Percentiles rank a stretch among this genome's conserved stretches.
Conservation (phyloP, 2,888 invertebrate genomes). For the Pegoplata infirma region DNA sequence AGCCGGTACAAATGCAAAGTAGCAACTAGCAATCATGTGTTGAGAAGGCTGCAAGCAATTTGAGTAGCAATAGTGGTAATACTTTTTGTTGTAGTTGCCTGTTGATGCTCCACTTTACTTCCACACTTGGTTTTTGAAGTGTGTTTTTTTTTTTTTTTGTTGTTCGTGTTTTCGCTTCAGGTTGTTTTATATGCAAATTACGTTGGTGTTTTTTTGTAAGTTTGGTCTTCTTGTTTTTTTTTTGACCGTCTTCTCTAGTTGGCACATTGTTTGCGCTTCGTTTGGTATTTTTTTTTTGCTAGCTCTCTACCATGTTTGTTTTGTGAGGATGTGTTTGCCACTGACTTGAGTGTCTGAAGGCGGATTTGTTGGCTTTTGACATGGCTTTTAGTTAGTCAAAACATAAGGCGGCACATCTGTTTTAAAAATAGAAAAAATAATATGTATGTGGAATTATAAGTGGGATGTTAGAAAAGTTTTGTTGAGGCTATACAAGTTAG, state of each 20-base stretch:
- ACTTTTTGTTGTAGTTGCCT: slow-evolving; percentile 37
- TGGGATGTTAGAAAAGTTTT: not conserved
- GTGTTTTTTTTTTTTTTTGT: slow-evolving; percentile 24
- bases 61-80: not conserved
- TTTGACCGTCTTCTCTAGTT: slow-evolving; percentile 49
- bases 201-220: slow-evolving; percentile 26
- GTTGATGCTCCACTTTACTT: slow-evolving; percentile 55
- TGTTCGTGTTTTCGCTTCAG: slow-evolving; percentile 44
- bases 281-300: slow-evolving; percentile 13
- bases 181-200: slow-evolving; percentile 67
- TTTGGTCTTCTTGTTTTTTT: slow-evolving; percentile 1
- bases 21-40: slow-evolving; percentile 62
- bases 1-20: slow-evolving; percentile 59
- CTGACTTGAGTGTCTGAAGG: slow-evolving; percentile 56
- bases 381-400: slow-evolving; percentile 62
- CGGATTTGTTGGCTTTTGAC: slow-evolving; percentile 62
- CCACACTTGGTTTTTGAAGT: slow-evolving; percentile 41
- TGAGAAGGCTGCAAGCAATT: slow-evolving; percentile 39
- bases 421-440: slow-evolving; percentile 42
- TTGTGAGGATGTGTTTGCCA: slow-evolving; percentile 36
- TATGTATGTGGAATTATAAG: not conserved
- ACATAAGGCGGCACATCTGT: slow-evolving; percentile 63
- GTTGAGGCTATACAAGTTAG: too few species aligned
- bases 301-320: slow-evolving; percentile 8
- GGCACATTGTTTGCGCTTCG: slow-evolving; percentile 50